Conservation (phyloP, 2,888 invertebrate species). For the Sipunculus nudus region DNA sequence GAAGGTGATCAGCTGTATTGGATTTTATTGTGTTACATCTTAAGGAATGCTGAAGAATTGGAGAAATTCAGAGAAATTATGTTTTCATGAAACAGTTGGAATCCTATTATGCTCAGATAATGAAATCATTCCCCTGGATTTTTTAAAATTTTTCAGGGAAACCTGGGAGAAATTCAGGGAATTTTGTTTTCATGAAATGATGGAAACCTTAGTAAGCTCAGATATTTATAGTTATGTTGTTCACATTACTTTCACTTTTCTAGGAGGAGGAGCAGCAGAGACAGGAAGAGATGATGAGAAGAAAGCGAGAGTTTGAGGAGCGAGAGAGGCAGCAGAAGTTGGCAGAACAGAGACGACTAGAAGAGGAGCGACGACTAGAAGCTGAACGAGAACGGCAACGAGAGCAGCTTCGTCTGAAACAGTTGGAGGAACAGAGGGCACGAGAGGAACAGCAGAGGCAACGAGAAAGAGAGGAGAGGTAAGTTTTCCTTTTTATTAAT, state of each 20-base stretch:
- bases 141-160: no score
- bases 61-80: no score
- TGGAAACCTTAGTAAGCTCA: neutral
- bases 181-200: no score
- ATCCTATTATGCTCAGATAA: no score
- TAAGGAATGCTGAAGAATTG: no score
- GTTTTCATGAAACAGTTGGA: no score
- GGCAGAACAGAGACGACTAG: slow-evolving; percentile 9
- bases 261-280: slow-evolving; percentile 16
- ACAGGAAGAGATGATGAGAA: slow-evolving; percentile 6
- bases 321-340: slow-evolving; percentile 13
- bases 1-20: no score
- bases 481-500: no score
- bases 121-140: no score
- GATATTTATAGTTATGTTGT: neutral
- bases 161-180: no score
- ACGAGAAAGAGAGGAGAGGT: slow-evolving; percentile 8
- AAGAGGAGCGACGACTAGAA: slow-evolving; percentile 15
- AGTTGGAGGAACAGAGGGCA: slow-evolving; percentile 14
- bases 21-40: no score
- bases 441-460: slow-evolving; percentile 1
- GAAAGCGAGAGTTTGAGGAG: slow-evolving; percentile 21
- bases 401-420: neutral
- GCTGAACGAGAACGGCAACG: slow-evolving; percentile 1
- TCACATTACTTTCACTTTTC: neutral